Base-by-base conservation (phyloP, 37 sponge, comb jelly and placozoan genomes). In the Chondrosia reniformis region DNA sequence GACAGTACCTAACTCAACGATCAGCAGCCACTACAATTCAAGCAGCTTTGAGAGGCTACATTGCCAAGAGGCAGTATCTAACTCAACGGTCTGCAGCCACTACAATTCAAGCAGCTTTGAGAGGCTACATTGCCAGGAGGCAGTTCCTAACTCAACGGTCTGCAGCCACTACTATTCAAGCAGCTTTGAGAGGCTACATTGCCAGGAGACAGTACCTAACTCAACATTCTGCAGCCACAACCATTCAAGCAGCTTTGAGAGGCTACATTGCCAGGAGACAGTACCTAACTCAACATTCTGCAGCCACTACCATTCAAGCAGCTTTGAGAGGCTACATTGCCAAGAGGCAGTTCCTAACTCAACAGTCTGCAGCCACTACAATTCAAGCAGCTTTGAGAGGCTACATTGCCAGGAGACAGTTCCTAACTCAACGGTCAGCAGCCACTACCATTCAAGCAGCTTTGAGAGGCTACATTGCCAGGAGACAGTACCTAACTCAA, bases 1-100 rank as follows among this genome's bases (percentile, higher is more conserved):
- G 33, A 21, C 32, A 61, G 55, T 75, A 76, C 25, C 25, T 27
- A 3, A 38, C 66, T 33, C n/a, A 25, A 55, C 40, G 74, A 28
- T 40, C 33, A 3, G 56, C 84, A 41, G 79, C 85, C 10, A 52
- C 85, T 46, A 13, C 24, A 30, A 56, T 89, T 49, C 89, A 89
- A 28, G 17, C 42, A 12, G 36, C 45, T 54, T 41, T 58, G 44
- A 54, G 81, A 64, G 28, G 33, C 19, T 33, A 4, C 33, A 3
- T 3, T 33, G 66, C 57, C n/a, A 82, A 67, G 45, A 42, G 55
- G 17, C 5, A 17, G 21, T 85, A 84, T 59, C 9, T 0, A 1
- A 74, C 38, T 28, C 27, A 27, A 41, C 76, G 46, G 61, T 10
- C 45, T 0, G 72, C 81, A 45, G 74, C 77, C 10, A 43, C 64